Conservation (phyloP, 2,113 vertebrate species). For the Gymnarchus niloticus region DNA sequence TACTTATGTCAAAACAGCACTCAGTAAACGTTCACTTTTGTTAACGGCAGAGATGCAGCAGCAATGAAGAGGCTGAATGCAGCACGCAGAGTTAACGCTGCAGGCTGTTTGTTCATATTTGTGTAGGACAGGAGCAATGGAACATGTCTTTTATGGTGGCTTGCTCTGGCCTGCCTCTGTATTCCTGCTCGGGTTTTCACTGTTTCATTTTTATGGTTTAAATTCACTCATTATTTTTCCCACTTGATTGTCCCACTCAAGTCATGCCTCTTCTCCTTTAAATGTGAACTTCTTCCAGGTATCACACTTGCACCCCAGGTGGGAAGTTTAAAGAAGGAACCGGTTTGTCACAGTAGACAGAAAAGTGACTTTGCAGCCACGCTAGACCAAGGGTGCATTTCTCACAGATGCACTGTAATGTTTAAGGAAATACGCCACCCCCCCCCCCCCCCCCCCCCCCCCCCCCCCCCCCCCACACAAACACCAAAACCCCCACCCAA, state of each 20-base stretch:
- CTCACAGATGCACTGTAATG: slow-evolving; percentile 78
- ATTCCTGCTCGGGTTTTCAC: background rate
- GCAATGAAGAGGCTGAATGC: background rate
- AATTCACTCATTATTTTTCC: slow-evolving; percentile 19
- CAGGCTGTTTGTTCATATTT: too few species aligned
- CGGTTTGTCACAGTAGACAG: slow-evolving; percentile 84
- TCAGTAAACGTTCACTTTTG: background rate
- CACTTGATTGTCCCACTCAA: slow-evolving; percentile 74
- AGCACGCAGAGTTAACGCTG: too few species aligned
- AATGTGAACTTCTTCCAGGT: slow-evolving; percentile 65
- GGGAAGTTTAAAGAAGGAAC: slow-evolving; percentile 70
- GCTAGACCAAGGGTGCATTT: slow-evolving; percentile 74
- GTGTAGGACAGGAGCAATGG: background rate
- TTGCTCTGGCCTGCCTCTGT: background rate
- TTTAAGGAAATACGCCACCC: slow-evolving; percentile 65
- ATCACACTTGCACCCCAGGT: slow-evolving; percentile 83
- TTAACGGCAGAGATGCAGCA: background rate
- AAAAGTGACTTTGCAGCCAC: slow-evolving; percentile 92
- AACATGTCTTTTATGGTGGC: background rate
- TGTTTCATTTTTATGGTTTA: background rate
- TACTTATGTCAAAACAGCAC: slow-evolving; percentile 33
- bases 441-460: slow-evolving; percentile 57
- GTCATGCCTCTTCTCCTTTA: slow-evolving; percentile 82
- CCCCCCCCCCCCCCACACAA: slow-evolving; percentile 55
- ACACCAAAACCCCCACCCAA: too few species aligned